A percentile compares a stretch with the other conserved stretches of the same genome.
Evolutionary conservation across 1,140 invertebrate species (phyloP).

Genomic region (Leguminivora glycinivorella): DNA sequence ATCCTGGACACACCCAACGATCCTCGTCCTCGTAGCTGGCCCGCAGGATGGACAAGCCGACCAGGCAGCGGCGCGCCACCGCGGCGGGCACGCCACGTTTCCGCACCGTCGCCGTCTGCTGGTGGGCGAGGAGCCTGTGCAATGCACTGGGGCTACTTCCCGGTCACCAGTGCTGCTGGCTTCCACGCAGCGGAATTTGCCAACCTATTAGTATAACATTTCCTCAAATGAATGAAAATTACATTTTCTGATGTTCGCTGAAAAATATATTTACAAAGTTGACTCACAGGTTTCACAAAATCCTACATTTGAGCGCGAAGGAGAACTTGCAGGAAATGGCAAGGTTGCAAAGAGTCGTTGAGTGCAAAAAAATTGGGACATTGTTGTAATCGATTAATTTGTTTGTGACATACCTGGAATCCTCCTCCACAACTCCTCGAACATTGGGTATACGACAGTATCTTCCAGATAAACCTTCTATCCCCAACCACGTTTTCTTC

Average conservation of each 20-base stretch:
- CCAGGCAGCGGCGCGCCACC: conserved; percentile 70
- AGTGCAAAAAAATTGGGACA: too few relatives aligned
- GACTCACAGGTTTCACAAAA: too few relatives aligned
- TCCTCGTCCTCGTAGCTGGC: conserved; percentile 56
- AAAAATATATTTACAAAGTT: too few relatives aligned
- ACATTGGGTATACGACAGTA: conserved; percentile 87
- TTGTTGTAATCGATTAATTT: background rate
- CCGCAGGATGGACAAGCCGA: conserved; percentile 70
- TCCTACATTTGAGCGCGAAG: too few relatives aligned
- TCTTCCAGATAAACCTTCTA: conserved; percentile 88
- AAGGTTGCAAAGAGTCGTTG: too few relatives aligned
- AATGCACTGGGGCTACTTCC: conserved; percentile 63
- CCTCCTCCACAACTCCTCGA: conserved; percentile 90
- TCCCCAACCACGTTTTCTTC: conserved; percentile 68
- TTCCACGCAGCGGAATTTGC: conserved; percentile 66
- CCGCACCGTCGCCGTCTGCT: conserved; percentile 56
- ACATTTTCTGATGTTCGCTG: too few relatives aligned
- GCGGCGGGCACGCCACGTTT: conserved; percentile 59
- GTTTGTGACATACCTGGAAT: conserved; percentile 68
- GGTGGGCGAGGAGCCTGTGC: conserved; percentile 51
- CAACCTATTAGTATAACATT: conserved; percentile 50
- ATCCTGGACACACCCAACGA: conserved; percentile 71
- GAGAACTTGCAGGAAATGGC: too few relatives aligned
- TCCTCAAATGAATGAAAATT: too few relatives aligned
- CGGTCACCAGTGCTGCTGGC: conserved; percentile 42